Base-by-base conservation (phyloP, 2,797 vertebrate genomes). In the Champsocephalus esox region DNA sequence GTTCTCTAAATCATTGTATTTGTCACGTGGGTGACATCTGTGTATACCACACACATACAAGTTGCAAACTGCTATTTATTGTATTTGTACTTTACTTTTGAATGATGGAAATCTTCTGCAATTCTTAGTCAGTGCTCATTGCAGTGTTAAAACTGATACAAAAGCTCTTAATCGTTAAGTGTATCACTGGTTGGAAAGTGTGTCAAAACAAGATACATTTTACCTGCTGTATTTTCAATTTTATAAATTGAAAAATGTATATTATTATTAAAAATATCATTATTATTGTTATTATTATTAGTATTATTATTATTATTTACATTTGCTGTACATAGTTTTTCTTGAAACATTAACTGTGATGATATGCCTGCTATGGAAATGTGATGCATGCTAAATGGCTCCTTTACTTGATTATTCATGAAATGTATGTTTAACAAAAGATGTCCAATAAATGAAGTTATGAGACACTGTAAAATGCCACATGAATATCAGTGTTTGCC, bases 381-480 rank as follows among this genome's bases (percentile, higher is more conserved):
- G 89, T 92, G 90, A 91, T 93, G 95, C 94, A 95, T 95, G 94
- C 87, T 89, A 87, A 84, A 88, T 76, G 75, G 82, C 89, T 92
- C 87, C 84, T 92, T 92, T 87, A 87, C 80, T 88, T 86, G 83
- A 90, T 82, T 89, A 93, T 85, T 92, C 87, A 92, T 92, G 76
- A 93, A 88, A 87, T 93, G 91, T 94, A 91, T 94, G 92, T 93
- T 84, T 72, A 87, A 85, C 71, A 80, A 87, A 91, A 89, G 73
- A 88, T 77, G 66, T 89, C 82, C 60, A 93, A 90, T 89, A 92
- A 93, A 83, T 76, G 8, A 83, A 85, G 51, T 80, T 76, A 83
- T 77, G 71, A 86, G 64, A 87, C 75, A 75, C 32, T 81, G 66
- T 73, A 46, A 79, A 77, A 79, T 89, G 86, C 79, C 70, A 87